These are phyloP conservation scores for Volucella zonaria DNA, from an alignment of 2,888 invertebrate genomes.

Conservation along the genomic window DNA sequence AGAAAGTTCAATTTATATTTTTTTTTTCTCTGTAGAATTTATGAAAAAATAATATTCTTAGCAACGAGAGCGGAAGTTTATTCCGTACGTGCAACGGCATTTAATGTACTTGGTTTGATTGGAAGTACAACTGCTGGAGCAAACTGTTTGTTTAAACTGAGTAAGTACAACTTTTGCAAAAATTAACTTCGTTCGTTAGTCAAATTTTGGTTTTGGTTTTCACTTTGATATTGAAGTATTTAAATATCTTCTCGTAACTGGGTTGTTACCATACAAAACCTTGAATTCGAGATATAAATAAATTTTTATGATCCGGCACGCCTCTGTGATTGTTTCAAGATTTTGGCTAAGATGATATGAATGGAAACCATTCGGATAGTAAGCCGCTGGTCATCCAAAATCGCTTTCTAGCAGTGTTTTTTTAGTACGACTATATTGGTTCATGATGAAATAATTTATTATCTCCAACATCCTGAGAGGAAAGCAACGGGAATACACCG, in stretches of 20 bases:
- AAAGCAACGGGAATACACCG: too few relatives aligned
- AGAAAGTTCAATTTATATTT: background rate
- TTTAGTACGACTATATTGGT: too few relatives aligned
- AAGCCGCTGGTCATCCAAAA: too few relatives aligned
- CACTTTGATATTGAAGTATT: background rate
- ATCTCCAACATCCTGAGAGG: too few relatives aligned
- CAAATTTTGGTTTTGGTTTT: background rate
- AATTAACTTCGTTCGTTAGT: background rate
- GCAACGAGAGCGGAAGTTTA: constrained; percentile 92
- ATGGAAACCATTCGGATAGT: too few relatives aligned
- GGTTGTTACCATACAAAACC: too few relatives aligned
- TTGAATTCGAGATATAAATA: too few relatives aligned
- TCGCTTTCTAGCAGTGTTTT: too few relatives aligned
- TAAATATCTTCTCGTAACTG: background rate
- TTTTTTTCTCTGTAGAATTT: constrained; percentile 77
- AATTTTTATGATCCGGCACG: too few relatives aligned
- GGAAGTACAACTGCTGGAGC: constrained; percentile 93
- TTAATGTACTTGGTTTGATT: constrained; percentile 91
- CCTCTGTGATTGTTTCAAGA: too few relatives aligned
- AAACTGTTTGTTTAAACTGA: constrained; percentile 88
- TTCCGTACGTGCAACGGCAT: constrained; percentile 94
- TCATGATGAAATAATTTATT: too few relatives aligned
- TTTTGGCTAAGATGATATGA: too few relatives aligned
- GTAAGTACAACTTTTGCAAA: constrained; percentile 81
- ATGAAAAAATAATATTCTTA: constrained; percentile 84